Conservation (phyloP, 2,797 vertebrate genomes). For the Threskiornis aethiopicus region DNA sequence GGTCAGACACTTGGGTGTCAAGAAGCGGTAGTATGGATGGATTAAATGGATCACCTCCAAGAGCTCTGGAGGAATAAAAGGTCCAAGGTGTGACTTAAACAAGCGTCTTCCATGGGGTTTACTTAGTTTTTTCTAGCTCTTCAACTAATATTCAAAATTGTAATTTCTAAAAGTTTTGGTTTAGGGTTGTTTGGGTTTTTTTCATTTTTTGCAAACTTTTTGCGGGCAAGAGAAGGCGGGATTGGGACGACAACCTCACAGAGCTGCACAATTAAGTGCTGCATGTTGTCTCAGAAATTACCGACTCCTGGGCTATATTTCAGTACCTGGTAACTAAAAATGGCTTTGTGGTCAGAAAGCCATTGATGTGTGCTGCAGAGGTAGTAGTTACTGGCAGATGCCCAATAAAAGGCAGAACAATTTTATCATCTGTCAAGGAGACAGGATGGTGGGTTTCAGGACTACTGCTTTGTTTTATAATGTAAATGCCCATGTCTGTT, state of each 20-base stretch:
- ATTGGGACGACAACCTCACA: not conserved
- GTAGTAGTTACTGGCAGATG: constrained; percentile 20
- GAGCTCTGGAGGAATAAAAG: not conserved
- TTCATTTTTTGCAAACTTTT: not conserved
- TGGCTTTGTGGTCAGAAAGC: constrained; percentile 39
- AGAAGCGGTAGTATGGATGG: not conserved
- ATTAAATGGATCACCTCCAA: not conserved
- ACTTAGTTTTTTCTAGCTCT: not conserved
- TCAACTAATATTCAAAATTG: not conserved
- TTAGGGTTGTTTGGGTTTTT: not conserved
- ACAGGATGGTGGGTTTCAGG: constrained; percentile 29
- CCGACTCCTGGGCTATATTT: not conserved
- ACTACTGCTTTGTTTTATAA: not conserved
- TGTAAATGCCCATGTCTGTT: not conserved
- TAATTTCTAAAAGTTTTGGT: not conserved
- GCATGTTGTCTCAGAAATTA: not conserved
- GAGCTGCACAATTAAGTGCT: not conserved
- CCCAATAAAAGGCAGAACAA: constrained; percentile 20
- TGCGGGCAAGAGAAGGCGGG: not conserved
- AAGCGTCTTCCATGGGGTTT: not conserved
- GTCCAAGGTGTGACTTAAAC: not conserved
- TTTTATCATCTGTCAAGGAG: constrained; percentile 40
- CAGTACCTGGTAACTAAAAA: constrained; percentile 47
- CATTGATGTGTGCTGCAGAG: constrained; percentile 30
- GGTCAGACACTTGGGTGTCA: not conserved